These are phyloP conservation scores for Meliscaeva auricollis DNA, from an alignment of 2,888 invertebrate species.

Conservation along the genomic window DNA sequence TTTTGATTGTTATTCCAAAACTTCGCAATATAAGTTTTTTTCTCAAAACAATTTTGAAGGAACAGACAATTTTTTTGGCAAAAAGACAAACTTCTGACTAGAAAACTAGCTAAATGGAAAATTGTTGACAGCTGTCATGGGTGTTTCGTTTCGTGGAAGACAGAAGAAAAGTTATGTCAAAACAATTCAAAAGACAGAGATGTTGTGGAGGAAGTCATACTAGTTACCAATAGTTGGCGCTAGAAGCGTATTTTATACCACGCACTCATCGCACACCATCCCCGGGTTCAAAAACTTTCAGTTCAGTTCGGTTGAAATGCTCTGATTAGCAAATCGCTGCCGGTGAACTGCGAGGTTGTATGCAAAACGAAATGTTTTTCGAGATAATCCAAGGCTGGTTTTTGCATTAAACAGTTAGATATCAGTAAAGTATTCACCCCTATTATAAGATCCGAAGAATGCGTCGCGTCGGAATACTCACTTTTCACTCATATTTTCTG, in stretches of 20 bases:
- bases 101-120: conserved; percentile 40
- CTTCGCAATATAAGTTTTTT: background rate
- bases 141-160: conserved; percentile 60
- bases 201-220: background rate
- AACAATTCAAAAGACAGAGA: conserved; percentile 16
- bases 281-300: too few relatives aligned
- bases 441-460: too few relatives aligned
- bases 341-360: too few relatives aligned
- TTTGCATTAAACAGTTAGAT: too few relatives aligned
- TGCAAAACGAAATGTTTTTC: too few relatives aligned
- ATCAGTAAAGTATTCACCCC: too few relatives aligned
- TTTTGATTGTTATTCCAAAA: conserved; percentile 4
- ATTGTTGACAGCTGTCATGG: conserved; percentile 65
- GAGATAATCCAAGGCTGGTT: too few relatives aligned
- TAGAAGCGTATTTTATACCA: background rate
- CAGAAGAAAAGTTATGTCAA: conserved; percentile 50
- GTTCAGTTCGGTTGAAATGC: too few relatives aligned
- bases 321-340: too few relatives aligned
- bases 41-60: conserved; percentile 31
- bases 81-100: conserved; percentile 47
- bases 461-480: too few relatives aligned
- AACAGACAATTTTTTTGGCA: conserved; percentile 35
- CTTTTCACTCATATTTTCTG: too few relatives aligned
- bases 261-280: too few relatives aligned
- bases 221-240: conserved; percentile 18